A percentile compares a stretch with the other conserved stretches of the same genome.
Evolutionary conservation across 2,797 vertebrate species (phyloP).

Genomic region (Hozukius guyotensis): DNA sequence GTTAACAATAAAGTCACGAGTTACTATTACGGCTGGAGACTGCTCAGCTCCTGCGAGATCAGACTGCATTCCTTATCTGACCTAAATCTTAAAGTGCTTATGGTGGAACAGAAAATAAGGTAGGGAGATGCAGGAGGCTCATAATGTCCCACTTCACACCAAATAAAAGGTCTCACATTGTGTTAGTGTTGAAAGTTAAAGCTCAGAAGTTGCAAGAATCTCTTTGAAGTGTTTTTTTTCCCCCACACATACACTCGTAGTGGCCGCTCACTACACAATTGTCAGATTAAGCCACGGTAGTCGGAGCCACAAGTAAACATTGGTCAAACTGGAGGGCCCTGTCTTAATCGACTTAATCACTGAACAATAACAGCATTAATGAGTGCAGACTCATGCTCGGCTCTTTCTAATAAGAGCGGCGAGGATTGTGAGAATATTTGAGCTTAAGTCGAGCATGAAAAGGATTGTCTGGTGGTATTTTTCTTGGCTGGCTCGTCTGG

Average conservation of each 20-base stretch:
- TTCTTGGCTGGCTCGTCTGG: conserved; percentile 73
- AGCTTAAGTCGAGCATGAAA: conserved; percentile 78
- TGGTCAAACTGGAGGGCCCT: conserved; percentile 23
- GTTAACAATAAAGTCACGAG: conserved; percentile 76
- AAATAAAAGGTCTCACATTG: neutral
- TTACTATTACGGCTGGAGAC: conserved; percentile 57
- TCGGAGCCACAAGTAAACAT: conserved; percentile 42
- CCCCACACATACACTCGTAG: too few species aligned
- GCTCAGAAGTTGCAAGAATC: conserved; percentile 10
- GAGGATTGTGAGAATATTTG: conserved; percentile 73
- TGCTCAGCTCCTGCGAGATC: conserved; percentile 67
- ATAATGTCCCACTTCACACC: conserved; percentile 10
- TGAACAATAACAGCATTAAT: conserved; percentile 79
- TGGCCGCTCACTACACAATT: neutral
- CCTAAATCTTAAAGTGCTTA: conserved; percentile 71
- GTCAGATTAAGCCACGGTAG: conserved; percentile 5
- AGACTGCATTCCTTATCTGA: conserved; percentile 71
- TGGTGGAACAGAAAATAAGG: conserved; percentile 31
- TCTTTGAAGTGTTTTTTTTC: neutral
- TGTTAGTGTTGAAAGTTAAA: conserved; percentile 7
- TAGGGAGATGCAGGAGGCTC: conserved; percentile 2
- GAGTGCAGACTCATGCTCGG: conserved; percentile 62
- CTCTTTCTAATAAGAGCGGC: conserved; percentile 62
- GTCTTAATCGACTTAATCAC: conserved; percentile 70
- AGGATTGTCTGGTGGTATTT: conserved; percentile 79